Evolutionary conservation across 1,140 invertebrate species (phyloP), one percentile per base, ranked within the genome.

Genomic region (Drosophila lini): DNA sequence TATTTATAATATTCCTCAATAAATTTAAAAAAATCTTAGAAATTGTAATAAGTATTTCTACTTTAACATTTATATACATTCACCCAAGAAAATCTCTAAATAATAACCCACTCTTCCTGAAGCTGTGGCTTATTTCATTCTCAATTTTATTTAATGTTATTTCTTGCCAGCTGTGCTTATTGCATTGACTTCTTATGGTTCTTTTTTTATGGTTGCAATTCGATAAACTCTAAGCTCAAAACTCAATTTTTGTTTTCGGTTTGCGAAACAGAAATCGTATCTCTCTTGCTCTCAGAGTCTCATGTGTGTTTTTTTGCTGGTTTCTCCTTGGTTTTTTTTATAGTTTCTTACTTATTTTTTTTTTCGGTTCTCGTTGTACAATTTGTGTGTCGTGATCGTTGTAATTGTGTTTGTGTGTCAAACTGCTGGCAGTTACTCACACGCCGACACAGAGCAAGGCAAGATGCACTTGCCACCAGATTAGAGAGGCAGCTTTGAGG

Each of bases 331-430:
- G 7, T 10, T 62, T 47, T 67, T 45, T 32, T 36, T 63, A 11
- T 56, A 42, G 32, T 4, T 61, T 36, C 19, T 25, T 25, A 11
- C 60, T 31, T 52, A 1, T 53, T 25, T 19, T 19, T 19, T 19
- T 19, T 19, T 42, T 47, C 22, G 56, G 60, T 40, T 56, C 41
- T 59, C 59, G 55, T 65, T 71, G 38, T 42, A 56, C 19, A 71
- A 58, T 15, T 47, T 59, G 44, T 64, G 36, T 61, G 42, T 45
- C 69, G 71, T 84, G 69, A 80, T 73, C 76, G 52, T 47, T 80
- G 84, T 88, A 88, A 88, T 83, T 89, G 84, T 88, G 83, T 88
- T 89, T 83, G 80, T 88, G 74, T 88, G 84, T 84, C 83, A 86
- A 74, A 73, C 71, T 78, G 83, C 64, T 77, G 78, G 68, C 81